phyloP scores from a whole-genome alignment of 2,797 vertebrate species.

The Crenuchus spilurus region DNA sequence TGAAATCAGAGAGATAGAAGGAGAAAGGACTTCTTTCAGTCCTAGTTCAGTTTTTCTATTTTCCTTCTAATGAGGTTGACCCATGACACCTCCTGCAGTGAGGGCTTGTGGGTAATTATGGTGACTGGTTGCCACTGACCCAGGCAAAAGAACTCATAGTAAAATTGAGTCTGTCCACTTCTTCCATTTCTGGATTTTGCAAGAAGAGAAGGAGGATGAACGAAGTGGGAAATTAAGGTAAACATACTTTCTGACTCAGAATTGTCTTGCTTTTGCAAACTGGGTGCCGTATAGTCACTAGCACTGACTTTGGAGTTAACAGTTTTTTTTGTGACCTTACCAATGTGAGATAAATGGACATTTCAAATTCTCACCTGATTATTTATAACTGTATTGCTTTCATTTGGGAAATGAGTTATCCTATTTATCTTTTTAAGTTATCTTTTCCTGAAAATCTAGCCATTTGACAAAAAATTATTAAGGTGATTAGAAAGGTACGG shows the following conservation, averaged over 20 bases:
- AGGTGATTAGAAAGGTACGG: too few species aligned
- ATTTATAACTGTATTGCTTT: too few species aligned
- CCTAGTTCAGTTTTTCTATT: not conserved
- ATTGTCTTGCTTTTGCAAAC: not conserved
- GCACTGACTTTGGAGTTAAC: too few species aligned
- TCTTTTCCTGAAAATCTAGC: too few species aligned
- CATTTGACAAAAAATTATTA: too few species aligned
- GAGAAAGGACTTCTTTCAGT: not conserved
- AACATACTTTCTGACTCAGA: slow-evolving; percentile 21
- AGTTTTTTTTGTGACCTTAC: too few species aligned
- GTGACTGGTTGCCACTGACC: slow-evolving; percentile 49
- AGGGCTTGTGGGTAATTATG: slow-evolving; percentile 41
- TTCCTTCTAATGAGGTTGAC: slow-evolving; percentile 41
- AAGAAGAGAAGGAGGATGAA: slow-evolving; percentile 26
- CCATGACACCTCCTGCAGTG: slow-evolving; percentile 31
- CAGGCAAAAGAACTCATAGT: slow-evolving; percentile 28
- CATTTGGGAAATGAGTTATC: too few species aligned
- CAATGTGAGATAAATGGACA: too few species aligned
- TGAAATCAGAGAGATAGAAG: slow-evolving; percentile 11
- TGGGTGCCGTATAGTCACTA: not conserved
- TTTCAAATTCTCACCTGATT: too few species aligned
- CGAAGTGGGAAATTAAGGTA: slow-evolving; percentile 24
- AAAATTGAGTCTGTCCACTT: slow-evolving; percentile 22
- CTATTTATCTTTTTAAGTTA: too few species aligned
- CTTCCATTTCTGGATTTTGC: slow-evolving; percentile 44